phyloP scores from a whole-genome alignment of 2,797 vertebrate species.

The Balearica regulorum region DNA sequence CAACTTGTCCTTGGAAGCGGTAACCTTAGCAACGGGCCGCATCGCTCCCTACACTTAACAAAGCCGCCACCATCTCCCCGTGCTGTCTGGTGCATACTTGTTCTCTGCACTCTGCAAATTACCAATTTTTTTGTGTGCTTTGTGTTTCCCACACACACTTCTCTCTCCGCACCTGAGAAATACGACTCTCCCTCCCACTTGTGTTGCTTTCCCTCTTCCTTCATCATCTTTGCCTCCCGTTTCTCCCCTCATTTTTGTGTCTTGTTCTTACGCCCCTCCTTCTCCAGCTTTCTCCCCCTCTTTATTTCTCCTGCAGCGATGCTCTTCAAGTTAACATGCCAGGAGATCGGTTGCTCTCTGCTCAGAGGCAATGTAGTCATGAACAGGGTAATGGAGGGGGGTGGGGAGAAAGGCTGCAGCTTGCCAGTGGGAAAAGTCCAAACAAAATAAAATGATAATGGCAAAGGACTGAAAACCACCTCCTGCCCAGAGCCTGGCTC shows the following conservation, averaged over 20 bases:
- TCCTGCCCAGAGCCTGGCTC: not conserved
- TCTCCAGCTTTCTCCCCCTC: not conserved
- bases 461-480: not conserved
- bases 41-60: slow-evolving; percentile 39
- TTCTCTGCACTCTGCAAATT: slow-evolving; percentile 54
- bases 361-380: not conserved
- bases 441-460: not conserved
- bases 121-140: not conserved
- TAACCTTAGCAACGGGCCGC: slow-evolving; percentile 85
- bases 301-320: not conserved
- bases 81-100: not conserved
- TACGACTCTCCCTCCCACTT: not conserved
- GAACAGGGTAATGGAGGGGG: not conserved
- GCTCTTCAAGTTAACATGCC: not conserved
- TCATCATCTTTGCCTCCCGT: not conserved
- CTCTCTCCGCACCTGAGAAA: not conserved
- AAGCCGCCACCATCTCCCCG: slow-evolving; percentile 28
- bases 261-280: not conserved
- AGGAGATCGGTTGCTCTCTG: not conserved
- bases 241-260: not conserved
- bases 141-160: not conserved
- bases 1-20: slow-evolving; percentile 78
- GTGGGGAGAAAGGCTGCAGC: not conserved
- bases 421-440: not conserved
- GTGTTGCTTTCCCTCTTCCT: not conserved